These are phyloP conservation scores for Podocnemis expansa DNA, from an alignment of 2,113 vertebrate species.

Conservation along the genomic window DNA sequence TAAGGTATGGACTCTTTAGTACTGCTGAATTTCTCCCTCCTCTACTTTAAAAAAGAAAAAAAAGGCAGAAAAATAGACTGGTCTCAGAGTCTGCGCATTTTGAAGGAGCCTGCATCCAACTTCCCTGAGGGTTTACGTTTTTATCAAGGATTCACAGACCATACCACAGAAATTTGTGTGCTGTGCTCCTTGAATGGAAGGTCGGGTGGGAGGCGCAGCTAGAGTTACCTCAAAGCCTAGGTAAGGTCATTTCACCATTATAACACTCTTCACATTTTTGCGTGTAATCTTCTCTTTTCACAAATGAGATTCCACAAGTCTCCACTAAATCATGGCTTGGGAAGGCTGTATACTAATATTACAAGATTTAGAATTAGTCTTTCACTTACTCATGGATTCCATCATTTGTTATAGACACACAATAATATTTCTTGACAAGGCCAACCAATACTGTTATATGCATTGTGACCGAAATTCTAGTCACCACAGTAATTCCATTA, in stretches of 20 bases:
- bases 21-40: not conserved
- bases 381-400: not conserved
- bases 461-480: slow-evolving; percentile 13
- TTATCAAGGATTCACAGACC: not conserved
- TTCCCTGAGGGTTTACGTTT: not conserved
- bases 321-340: slow-evolving; percentile 4
- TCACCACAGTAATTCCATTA: not conserved
- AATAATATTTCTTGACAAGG: not conserved
- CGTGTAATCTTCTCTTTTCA: not conserved
- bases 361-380: slow-evolving; percentile 4
- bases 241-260: slow-evolving; percentile 10
- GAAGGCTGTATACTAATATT: not conserved
- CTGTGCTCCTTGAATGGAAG: not conserved
- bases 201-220: not conserved
- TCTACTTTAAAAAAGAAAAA: not conserved
- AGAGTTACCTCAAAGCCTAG: not conserved
- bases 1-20: not conserved
- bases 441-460: not conserved
- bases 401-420: not conserved
- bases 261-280: not conserved
- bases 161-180: not conserved
- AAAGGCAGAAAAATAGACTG: not conserved
- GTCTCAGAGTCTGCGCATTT: not conserved
- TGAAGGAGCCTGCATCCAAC: not conserved
- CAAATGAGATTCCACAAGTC: not conserved